Evolutionary conservation across 2,888 invertebrate species (phyloP).

Genomic region (Aleiodes alternator): DNA sequence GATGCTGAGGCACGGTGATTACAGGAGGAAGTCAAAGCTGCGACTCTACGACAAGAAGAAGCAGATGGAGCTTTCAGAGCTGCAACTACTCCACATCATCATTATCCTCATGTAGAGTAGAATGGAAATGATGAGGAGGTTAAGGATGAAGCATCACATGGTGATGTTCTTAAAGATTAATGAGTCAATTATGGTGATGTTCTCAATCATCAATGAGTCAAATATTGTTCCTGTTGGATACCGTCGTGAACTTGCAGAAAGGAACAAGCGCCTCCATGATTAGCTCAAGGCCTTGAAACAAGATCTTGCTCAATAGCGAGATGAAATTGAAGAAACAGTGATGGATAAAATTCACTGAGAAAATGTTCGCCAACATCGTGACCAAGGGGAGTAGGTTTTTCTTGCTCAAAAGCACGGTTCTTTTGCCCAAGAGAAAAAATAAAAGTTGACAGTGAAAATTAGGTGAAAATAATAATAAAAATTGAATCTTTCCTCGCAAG

Average conservation of each 20-base stretch:
- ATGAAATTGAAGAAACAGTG: conserved; percentile 95
- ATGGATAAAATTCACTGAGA: conserved; percentile 99
- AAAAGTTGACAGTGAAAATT: no score
- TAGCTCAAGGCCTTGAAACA: conserved; percentile 97
- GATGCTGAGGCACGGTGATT: conserved; percentile 93
- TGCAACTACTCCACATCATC: conserved; percentile 84
- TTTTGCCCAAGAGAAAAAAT: no score
- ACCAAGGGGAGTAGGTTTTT: conserved; percentile 80
- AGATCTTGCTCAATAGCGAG: conserved; percentile 95
- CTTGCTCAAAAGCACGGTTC: no score
- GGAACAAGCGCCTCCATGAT: conserved; percentile 95
- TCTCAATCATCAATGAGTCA: no score
- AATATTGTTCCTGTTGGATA: conserved; percentile 90
- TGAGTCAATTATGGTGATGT: conserved; percentile 83
- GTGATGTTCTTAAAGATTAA: conserved; percentile 88
- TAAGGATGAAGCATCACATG: conserved; percentile 85
- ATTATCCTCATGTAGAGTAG: conserved; percentile 79
- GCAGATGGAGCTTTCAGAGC: conserved; percentile 76
- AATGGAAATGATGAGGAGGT: conserved; percentile 76
- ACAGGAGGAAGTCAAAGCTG: conserved; percentile 95
- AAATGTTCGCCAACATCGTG: conserved; percentile 98
- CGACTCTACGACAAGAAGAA: conserved; percentile 76
- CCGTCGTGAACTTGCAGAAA: conserved; percentile 93
- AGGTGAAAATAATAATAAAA: no score
- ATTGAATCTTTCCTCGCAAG: no score